Conservation (phyloP, 2,113 vertebrate genomes). For the Bufo gargarizans region DNA sequence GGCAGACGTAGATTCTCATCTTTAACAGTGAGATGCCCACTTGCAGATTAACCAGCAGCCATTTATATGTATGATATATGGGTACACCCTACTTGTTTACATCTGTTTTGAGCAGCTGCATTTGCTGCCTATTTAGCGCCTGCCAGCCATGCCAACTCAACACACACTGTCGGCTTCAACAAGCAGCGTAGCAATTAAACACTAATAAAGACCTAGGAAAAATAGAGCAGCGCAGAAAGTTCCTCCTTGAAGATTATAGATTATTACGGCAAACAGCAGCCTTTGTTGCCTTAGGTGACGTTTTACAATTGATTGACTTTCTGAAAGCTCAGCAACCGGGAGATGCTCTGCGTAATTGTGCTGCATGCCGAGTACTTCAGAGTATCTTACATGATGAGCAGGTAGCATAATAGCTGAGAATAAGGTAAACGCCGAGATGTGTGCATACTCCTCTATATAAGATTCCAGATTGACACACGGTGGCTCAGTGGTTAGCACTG, state of each 20-base stretch:
- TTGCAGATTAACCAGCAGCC: neutral
- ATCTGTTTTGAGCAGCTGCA: neutral
- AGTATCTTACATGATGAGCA: neutral
- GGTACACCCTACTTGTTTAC: neutral
- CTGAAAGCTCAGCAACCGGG: neutral
- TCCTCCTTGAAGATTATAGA: conserved; percentile 10
- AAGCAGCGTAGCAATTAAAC: conserved; percentile 15
- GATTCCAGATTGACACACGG: no score
- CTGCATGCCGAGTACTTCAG: neutral
- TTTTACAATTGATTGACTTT: conserved; percentile 36
- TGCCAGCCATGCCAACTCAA: neutral
- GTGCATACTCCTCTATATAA: neutral
- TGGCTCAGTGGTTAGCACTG: no score
- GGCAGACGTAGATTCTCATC: neutral
- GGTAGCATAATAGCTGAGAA: neutral
- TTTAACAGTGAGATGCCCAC: neutral
- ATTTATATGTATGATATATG: neutral
- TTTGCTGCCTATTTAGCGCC: neutral
- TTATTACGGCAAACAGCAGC: conserved; percentile 49
- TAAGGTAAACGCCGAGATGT: neutral
- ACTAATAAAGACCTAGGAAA: conserved; percentile 3
- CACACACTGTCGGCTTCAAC: neutral
- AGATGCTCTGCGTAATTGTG: conserved; percentile 4
- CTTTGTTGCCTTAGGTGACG: conserved; percentile 23
- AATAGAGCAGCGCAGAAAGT: neutral